Base-by-base conservation (phyloP, 23 tunicate species). In the Ascidia mentula region DNA sequence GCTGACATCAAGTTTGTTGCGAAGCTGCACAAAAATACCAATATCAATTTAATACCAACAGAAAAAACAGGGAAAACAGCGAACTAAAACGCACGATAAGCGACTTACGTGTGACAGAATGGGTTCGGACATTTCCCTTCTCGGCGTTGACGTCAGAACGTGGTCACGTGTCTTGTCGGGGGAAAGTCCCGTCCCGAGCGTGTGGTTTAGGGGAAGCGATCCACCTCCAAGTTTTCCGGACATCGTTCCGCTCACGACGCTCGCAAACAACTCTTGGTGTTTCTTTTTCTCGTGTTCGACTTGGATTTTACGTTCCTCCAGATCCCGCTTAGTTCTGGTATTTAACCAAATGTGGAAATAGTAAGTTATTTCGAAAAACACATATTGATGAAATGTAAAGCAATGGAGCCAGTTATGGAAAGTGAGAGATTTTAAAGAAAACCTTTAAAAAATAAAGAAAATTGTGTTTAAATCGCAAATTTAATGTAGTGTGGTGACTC, bases 1-100 rank as follows among this genome's bases (percentile, higher is more conserved):
- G 77, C 84, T 89, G 72, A 78, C 88, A 40, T 89, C 95, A 40
- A 89, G 83, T 75, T 79, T 83, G 46, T 76, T 86, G 33, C 95
- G 84, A 69, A 89, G 75, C 95, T 89, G n/a, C n/a, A n/a, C n/a
- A n/a, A n/a, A n/a, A n/a, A n/a, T n/a, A n/a, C n/a, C n/a, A n/a
- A n/a, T n/a, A n/a, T n/a, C n/a, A n/a, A n/a, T n/a, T n/a, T 15
- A 42, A 9, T 42, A 9, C 15, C 53, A 42, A 12, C 12, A 42
- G 15, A 42, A 42, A 12, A 42, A 42, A 42, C 15, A 12, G 12
- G 12, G 15, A 42, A 42, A 53, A 26, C 12, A 9, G 65, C 1
- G 7, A 5, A 28, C 24, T 5, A 53, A 53, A 28, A 53, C 13
- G 2, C 22, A 53, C 22, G 24, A 5, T 5, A 9, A 53, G 1